These are phyloP conservation scores for Muscidifurax raptorellus DNA, from an alignment of 1,140 invertebrate species.

Conservation along the genomic window DNA sequence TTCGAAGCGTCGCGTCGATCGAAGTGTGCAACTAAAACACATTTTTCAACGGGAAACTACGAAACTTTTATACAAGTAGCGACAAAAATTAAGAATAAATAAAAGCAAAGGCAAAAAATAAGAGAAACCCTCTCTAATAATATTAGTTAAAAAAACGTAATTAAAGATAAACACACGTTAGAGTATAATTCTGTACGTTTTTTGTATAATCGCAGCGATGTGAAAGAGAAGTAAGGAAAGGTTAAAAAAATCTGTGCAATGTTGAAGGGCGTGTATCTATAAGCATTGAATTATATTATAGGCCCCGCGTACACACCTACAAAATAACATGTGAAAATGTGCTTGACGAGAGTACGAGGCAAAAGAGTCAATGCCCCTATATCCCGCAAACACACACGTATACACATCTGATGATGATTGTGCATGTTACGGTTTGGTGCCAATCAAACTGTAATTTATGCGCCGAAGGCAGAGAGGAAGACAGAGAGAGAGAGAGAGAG, in stretches of 20 bases:
- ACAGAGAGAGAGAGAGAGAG: too few species aligned
- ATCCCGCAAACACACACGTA: constrained; percentile 18
- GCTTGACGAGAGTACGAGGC: background rate
- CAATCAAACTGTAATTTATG: constrained; percentile 49
- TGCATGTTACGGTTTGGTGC: constrained; percentile 46
- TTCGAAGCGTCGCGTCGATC: background rate
- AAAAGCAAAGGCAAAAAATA: background rate
- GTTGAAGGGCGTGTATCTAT: constrained; percentile 11
- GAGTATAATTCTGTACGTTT: constrained; percentile 29
- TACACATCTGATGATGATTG: constrained; percentile 2
- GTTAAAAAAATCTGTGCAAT: constrained; percentile 31
- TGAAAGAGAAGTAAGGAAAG: constrained; percentile 3
- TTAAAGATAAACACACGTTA: constrained; percentile 11
- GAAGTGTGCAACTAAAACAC: constrained; percentile 1
- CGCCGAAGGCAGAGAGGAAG: background rate
- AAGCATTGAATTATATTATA: constrained; percentile 25
- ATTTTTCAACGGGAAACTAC: background rate
- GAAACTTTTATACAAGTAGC: constrained; percentile 46
- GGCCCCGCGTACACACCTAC: background rate
- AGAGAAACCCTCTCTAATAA: background rate
- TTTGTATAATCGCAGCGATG: constrained; percentile 39
- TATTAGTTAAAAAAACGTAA: background rate
- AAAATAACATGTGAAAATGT: background rate
- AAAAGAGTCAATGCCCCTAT: constrained; percentile 28
- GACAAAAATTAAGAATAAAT: constrained; percentile 15